Evolutionary conservation across 2,797 vertebrate species (phyloP), one percentile per base, ranked within the genome.

Genomic region (Hafferia zeledoni): DNA sequence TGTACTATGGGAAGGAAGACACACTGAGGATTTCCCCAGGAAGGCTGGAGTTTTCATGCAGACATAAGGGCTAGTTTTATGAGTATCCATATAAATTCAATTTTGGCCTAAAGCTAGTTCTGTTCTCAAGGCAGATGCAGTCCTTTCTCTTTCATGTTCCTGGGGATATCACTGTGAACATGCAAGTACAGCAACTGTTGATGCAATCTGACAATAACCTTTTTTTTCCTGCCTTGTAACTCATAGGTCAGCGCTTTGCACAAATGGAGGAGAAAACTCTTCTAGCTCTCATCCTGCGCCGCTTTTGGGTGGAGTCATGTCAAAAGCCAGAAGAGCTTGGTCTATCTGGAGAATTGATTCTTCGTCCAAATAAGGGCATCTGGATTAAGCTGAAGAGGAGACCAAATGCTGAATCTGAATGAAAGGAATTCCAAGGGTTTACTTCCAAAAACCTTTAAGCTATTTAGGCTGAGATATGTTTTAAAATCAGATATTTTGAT

Each of bases 221-320:
- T 35, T 59, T 63, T 61, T 83, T 89, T 47, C 2, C 72, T 86
- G 19, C 15, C 13, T 25, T 83, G 24, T 79, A 67, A 93, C 44
- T 68, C 14, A 2, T 91, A 99, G 99, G 99, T 93, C 99, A 99
- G 81, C 99, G 98, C 20, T 99, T 99, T 92, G 99, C 99, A 19
- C 74, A 98, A 25, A 98, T 99, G 98, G 99, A 99, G 93, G 99
- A 99, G 95, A 99, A 99, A 89, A 96, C 98, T 72, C n/a, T 99
- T 57, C 82, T 99, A 88, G 97, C 98, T 1, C 97, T 97, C 55
- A 94, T 99, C 75, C 96, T 99, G 88, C 98, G 98, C 5, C 97
- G 91, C 63, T 99, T 99, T 79, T 98, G 96, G 65, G 88, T 99
- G 3, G 98, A 99, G 77, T 98, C 98, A 0, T 98, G 90, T 91